A percentile compares a stretch with the other conserved stretches of the same genome.
Evolutionary conservation across 2,888 invertebrate genomes (phyloP).

Genomic region (Acanthoscelides obtectus): DNA sequence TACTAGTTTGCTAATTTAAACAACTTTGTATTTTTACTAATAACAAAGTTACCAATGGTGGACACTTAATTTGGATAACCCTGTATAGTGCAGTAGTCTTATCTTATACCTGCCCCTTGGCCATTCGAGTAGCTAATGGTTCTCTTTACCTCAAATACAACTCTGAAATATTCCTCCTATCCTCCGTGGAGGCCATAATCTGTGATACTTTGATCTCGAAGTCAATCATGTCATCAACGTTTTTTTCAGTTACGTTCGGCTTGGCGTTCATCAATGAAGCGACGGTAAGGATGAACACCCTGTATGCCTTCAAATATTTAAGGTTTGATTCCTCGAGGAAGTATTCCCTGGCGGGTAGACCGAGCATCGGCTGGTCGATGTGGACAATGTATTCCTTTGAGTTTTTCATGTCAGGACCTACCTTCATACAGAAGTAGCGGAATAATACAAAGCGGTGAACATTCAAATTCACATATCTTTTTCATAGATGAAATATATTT

Average conservation of each 20-base stretch:
- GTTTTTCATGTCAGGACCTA: slow-evolving; percentile 87
- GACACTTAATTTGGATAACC: too few relatives aligned
- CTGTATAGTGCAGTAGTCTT: too few relatives aligned
- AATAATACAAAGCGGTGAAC: too few relatives aligned
- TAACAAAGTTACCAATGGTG: too few relatives aligned
- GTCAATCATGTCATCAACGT: slow-evolving; percentile 67
- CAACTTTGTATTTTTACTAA: too few relatives aligned
- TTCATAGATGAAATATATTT: too few relatives aligned
- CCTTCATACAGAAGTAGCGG: slow-evolving; percentile 3
- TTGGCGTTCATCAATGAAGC: slow-evolving; percentile 70
- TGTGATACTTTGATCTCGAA: slow-evolving; percentile 74
- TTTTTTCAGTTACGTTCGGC: slow-evolving; percentile 55
- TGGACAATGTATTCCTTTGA: slow-evolving; percentile 85
- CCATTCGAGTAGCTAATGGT: too few relatives aligned
- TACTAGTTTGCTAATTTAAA: too few relatives aligned
- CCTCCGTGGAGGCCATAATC: slow-evolving; percentile 74
- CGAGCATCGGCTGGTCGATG: slow-evolving; percentile 84
- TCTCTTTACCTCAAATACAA: slow-evolving; percentile 60
- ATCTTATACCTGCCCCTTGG: too few relatives aligned
- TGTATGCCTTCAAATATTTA: slow-evolving; percentile 73
- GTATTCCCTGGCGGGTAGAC: slow-evolving; percentile 70
- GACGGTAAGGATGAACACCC: slow-evolving; percentile 68
- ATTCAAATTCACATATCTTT: too few relatives aligned
- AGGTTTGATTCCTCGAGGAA: slow-evolving; percentile 64
- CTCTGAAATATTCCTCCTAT: slow-evolving; percentile 77